Evolutionary conservation across 2,113 vertebrate species (phyloP).

Genomic region (Cyanocitta stelleri): DNA sequence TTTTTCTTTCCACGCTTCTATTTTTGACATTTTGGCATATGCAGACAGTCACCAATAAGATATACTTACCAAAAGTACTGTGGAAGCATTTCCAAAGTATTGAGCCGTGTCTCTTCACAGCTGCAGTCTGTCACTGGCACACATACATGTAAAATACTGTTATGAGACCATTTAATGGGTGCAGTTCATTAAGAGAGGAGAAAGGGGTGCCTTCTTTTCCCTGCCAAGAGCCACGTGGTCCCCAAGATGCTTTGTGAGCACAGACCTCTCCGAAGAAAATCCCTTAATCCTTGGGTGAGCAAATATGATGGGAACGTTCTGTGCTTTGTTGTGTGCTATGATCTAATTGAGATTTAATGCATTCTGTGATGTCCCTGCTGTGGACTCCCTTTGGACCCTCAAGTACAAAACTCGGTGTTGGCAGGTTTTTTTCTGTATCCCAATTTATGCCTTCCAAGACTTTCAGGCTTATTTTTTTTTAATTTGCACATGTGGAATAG

Average conservation of each 20-base stretch:
- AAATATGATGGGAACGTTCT: slow-evolving; percentile 6
- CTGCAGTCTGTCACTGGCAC: not conserved
- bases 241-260: not conserved
- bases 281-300: slow-evolving; percentile 64
- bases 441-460: not conserved
- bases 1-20: not conserved
- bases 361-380: slow-evolving; percentile 66
- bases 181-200: not conserved
- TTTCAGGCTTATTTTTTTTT: not conserved
- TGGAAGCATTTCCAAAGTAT: not conserved
- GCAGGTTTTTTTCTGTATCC: not conserved
- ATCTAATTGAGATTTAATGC: slow-evolving; percentile 80
- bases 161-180: not conserved
- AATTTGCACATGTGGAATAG: not conserved
- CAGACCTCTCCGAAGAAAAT: not conserved
- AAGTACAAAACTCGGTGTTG: not conserved
- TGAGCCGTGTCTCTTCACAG: not conserved
- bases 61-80: not conserved
- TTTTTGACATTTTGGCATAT: not conserved
- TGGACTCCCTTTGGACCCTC: slow-evolving; percentile 18
- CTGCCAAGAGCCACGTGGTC: not conserved
- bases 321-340: slow-evolving; percentile 55
- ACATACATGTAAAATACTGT: not conserved
- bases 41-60: not conserved
- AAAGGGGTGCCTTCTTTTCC: not conserved